Base-by-base conservation (phyloP, 1,140 invertebrate species). In the Mamestra configurata region DNA sequence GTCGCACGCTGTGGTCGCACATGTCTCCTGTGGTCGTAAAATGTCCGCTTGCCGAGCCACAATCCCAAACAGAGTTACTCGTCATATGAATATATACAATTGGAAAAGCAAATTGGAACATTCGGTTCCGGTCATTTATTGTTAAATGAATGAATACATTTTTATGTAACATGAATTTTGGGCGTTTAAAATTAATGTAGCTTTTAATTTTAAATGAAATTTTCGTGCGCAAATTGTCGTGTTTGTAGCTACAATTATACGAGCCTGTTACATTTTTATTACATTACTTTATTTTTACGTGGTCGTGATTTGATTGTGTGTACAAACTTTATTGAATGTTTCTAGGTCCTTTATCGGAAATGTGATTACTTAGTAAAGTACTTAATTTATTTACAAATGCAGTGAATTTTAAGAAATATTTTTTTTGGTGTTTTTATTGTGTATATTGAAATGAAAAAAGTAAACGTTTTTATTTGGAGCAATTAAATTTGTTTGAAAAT, bases 61-160 rank as follows among this genome's bases (percentile, higher is more conserved):
- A 53, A 18, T 71, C 20, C 43, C 31, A 20, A 18, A 43, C 40
- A 43, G 1, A 24, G 20, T 35, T 22, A 49, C 22, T 49, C 66
- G 43, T 43, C 35, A n/a, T 31, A 70, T 31, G 15, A 49, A 70
- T 37, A 11, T n/a, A 35, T 7, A 24, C 24, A 24, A 61, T 70
- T 71, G 7, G 8, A 51, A 71, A 20, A 71, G 27, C 27, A 51
- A 71, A 53, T 71, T 53, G 68, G 43, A 53, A 53, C n/a, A 53
- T 66, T 66, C 61, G 37, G 24, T 71, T 71, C 46, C 68, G 68
- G 68, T 71, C 68, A 53, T 71, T 71, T 53, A 71, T 71, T 71
- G 46, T 71, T 70, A 53, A 71, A 71, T 35, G 68, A 70, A 70
- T 35, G 43, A 71, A 71, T 71, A 71, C 46, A 71, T 71, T 71